Evolutionary conservation across 1,140 invertebrate genomes (phyloP), one percentile per base, ranked within the genome.

Genomic region (Caenorhabditis brenneri): DNA sequence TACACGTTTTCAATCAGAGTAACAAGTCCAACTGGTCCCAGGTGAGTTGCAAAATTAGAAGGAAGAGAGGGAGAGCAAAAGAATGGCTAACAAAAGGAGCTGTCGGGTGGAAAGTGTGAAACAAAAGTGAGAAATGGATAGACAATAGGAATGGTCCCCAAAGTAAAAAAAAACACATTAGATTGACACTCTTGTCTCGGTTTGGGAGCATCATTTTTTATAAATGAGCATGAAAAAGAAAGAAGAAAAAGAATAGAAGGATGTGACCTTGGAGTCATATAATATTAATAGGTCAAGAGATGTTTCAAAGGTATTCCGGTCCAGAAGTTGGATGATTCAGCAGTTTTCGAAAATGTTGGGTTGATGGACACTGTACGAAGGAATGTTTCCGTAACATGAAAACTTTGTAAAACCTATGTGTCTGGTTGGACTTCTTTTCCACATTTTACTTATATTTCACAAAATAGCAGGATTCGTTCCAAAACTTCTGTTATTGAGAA

Each of bases 101-200:
- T 42, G 65, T 74, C 65, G 65, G 65, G 65, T 74, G 65, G 65
- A 74, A 74, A 74, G 36, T 74, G 65, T 74, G 65, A 42, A 74
- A 74, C 65, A 74, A 74, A 74, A 74, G 65, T 74, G 65, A 74
- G 36, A 74, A 74, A 42, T 42, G 65, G 36, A 42, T 15, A 46
- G 19, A 65, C 58, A 65, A 65, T 29, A 15, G 33, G 31, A 27
- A 65, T 74, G 65, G 65, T 74, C 36, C 33, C 65, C 65, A 46
- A 74, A 33, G 19, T 15, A 33, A 42, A 65, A 42, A 69, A 74
- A 74, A 74, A 74, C 65, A 42, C 65, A 74, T 74, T 74, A 74
- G 65, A 74, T 74, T 42, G 65, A 42, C 65, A 74, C 65, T 42
- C 36, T 65, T 55, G 22, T 19, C 22, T 55, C 5, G 53, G 19